Base-by-base conservation (phyloP, 2,113 vertebrate species). In the Pseudorasbora parva region DNA sequence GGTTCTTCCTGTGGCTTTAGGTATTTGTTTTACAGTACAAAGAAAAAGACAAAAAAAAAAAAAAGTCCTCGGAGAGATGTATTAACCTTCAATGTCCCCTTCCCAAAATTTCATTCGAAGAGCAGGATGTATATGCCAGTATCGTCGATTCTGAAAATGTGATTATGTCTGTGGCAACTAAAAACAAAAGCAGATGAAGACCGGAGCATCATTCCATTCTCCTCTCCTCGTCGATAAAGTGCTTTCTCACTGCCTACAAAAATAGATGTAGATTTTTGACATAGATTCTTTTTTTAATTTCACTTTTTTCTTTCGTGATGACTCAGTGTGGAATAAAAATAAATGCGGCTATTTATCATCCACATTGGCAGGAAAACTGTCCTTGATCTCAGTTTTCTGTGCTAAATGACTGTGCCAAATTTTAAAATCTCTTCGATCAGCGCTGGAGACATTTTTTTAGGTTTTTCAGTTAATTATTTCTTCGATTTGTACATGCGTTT, bases 201-300 rank as follows among this genome's bases (percentile, higher is more conserved):
- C 92, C 94, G 94, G 92, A 85, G 88, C 92, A 93, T 93, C 93
- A 93, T 95, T 96, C 94, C 95, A 94, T 93, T 94, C 93, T 95
- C 92, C 95, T 94, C 92, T 51, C 14, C 72, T 49, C 14, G 93
- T 96, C 93, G 93, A 97, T 90, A 0, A 96, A 97, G 95, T 97
- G 96, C 97, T 97, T 97, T 98, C 96, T 98, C 97, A 99, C 97
- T 99, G 97, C 97, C 98, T 96, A 96, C 95, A 95, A 85, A 95
- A 95, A 95, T 95, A 96, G 94, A 95, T 97, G 95, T 96, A 96
- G 95, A 96, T 96, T 96, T 95, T 96, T 96, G 93, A 96, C 95
- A 95, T 95, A 94, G 94, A 93, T 92, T 95, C 30, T 80, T 62
- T 85, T 85, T 97, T 95, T n/a, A n/a, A 94, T 95, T 94, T 93